These are phyloP conservation scores for Laticauda colubrina DNA, from an alignment of 2,113 vertebrate genomes.

Conservation along the genomic window DNA sequence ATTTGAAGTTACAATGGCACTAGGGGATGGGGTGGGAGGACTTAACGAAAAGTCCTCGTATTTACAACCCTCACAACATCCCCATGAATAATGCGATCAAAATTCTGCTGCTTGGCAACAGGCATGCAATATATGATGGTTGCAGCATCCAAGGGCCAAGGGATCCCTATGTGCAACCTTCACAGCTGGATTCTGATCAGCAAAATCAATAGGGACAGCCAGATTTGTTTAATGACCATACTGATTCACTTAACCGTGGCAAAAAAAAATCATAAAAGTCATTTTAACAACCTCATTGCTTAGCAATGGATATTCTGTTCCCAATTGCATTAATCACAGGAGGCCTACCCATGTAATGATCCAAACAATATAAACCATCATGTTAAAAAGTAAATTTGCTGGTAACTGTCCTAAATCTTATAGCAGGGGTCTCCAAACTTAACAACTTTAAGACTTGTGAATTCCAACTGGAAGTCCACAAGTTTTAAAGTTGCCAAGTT, in stretches of 20 bases:
- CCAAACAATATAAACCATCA: neutral
- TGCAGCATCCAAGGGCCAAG: no score
- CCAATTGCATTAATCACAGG: neutral
- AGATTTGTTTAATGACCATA: neutral
- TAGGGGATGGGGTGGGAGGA: neutral
- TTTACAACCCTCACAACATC: neutral
- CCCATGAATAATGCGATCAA: neutral
- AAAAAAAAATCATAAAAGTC: neutral
- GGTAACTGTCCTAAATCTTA: neutral
- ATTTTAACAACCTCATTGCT: neutral
- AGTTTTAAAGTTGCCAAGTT: no score
- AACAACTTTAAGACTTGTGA: no score
- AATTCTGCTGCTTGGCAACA: no score
- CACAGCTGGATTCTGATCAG: no score
- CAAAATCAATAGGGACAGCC: no score
- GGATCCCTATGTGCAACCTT: no score
- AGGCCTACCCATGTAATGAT: neutral
- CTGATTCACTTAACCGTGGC: neutral
- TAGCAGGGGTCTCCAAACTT: no score
- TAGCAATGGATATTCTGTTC: neutral
- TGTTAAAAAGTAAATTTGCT: neutral
- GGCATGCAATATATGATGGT: no score
- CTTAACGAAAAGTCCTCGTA: neutral
- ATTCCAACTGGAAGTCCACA: no score
- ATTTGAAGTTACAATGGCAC: neutral